These are phyloP conservation scores for Rhopalosiphum nymphaeae DNA, from an alignment of 2,888 invertebrate species.

Conservation along the genomic window DNA sequence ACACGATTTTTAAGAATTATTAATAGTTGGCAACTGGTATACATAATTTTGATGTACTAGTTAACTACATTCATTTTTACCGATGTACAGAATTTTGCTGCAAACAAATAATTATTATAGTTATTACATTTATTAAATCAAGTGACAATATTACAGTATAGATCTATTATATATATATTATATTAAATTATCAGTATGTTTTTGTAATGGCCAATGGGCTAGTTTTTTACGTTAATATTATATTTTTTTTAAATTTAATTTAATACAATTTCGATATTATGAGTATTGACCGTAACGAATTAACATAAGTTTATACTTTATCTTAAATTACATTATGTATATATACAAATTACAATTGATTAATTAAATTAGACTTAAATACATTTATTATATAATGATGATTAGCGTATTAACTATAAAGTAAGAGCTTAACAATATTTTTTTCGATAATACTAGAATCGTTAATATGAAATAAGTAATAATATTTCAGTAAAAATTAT, in stretches of 20 bases:
- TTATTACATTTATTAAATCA: neutral
- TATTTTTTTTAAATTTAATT: too few species aligned
- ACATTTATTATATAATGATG: neutral
- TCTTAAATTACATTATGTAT: too few species aligned
- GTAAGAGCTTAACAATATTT: neutral
- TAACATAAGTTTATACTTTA: too few species aligned
- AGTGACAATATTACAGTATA: neutral
- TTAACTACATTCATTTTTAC: neutral
- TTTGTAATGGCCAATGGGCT: neutral
- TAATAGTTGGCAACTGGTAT: too few species aligned
- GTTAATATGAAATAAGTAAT: neutral
- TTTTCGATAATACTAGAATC: neutral
- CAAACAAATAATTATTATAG: neutral
- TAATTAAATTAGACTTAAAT: too few species aligned
- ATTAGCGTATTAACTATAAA: neutral
- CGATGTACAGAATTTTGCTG: neutral
- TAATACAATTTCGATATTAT: too few species aligned
- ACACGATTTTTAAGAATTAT: neutral
- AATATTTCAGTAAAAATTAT: neutral
- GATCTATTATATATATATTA: too few species aligned
- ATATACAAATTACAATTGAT: too few species aligned
- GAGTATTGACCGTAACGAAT: too few species aligned
- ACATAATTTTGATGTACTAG: neutral
- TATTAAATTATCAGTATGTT: neutral
- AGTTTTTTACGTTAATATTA: neutral